Evolutionary conservation across 2,113 vertebrate genomes (phyloP), one percentile per base, ranked within the genome.

Genomic region (Gobius niger): DNA sequence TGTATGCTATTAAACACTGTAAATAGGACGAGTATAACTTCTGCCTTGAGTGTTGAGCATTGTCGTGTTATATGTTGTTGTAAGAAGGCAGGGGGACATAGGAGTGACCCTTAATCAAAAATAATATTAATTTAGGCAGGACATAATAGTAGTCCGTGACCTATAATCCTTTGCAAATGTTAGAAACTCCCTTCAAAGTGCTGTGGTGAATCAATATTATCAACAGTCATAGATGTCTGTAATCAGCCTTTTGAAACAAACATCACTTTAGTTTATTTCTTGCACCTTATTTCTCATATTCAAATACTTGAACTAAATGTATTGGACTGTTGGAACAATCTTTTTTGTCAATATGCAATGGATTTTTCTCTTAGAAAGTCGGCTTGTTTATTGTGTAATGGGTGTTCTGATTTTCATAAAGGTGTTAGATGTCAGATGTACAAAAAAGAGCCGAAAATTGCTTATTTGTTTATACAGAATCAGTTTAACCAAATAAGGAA

Each of bases 1-100:
- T 76, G 75, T 75, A 40, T 82, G 77, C 12, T 46, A 70, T 54
- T 74, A 82, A 77, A 84, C 72, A 85, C 52, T 57, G 34, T 2
- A 12, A 7, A 63, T 11, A 50, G 63, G 63, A 57, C 15, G 63
- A 44, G 61, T 9, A 61, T 4, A 46, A 18, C 12, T 47, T 60
- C 7, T 44, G 5, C 41, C 6, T 8, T 18, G 3, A 16, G 42
- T 9, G 40, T 41, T 41, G 14, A 15, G 7, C 42, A 14, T n/a
- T 60, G 34, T n/a, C 2, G 9, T n/a, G 7, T 8, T 4, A 42
- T 4, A 42, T 50, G 7, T 49, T 6, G 47, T 49, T 11, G 13
- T 41, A 40, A 5, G 10, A 19, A 7, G 54, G 2, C 54, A 60
- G 57, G 5, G 40, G 7, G 42, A 7, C 12, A n/a, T n/a, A 40